Percentiles rank a stretch among this genome's conserved stretches.
phyloP scores from a whole-genome alignment of 2,113 vertebrate genomes.

The Bathybates hornii region DNA sequence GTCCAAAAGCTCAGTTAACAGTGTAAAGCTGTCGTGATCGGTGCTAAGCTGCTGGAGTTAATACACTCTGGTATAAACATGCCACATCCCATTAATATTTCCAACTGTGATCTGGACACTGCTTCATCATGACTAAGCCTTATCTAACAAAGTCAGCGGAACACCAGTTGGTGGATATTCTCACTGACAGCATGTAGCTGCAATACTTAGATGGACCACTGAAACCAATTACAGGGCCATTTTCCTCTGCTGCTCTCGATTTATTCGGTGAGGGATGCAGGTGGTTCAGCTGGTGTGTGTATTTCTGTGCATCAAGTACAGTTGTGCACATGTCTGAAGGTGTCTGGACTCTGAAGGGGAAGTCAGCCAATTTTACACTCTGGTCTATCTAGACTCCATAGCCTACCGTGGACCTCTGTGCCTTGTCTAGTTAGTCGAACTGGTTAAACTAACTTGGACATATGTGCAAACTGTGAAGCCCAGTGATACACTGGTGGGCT shows the following conservation, averaged over 20 bases:
- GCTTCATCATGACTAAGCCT: slow-evolving; percentile 35
- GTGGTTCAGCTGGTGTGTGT: not conserved
- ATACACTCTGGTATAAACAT: not conserved
- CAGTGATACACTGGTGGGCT: not conserved
- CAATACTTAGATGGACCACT: not conserved
- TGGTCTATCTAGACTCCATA: not conserved
- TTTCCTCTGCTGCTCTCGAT: not conserved
- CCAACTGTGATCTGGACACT: slow-evolving; percentile 15
- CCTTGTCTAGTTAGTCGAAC: not conserved
- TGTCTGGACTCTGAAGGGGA: not conserved
- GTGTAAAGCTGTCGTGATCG: not conserved
- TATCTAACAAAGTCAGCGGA: slow-evolving; percentile 18
- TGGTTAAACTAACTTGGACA: not conserved
- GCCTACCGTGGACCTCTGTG: not conserved
- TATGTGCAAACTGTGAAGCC: not conserved
- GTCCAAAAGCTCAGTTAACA: not conserved
- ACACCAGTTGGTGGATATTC: slow-evolving; percentile 6
- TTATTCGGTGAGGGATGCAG: not conserved
- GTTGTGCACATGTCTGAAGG: not conserved
- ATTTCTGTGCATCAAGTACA: not conserved
- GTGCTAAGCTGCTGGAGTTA: not conserved
- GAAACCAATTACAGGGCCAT: not conserved
- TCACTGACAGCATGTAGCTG: slow-evolving; percentile 26
- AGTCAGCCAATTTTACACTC: not conserved
- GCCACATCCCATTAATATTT: slow-evolving; percentile 3